Conservation (phyloP, 2,797 vertebrate species). For the Hippoglossus hippoglossus region DNA sequence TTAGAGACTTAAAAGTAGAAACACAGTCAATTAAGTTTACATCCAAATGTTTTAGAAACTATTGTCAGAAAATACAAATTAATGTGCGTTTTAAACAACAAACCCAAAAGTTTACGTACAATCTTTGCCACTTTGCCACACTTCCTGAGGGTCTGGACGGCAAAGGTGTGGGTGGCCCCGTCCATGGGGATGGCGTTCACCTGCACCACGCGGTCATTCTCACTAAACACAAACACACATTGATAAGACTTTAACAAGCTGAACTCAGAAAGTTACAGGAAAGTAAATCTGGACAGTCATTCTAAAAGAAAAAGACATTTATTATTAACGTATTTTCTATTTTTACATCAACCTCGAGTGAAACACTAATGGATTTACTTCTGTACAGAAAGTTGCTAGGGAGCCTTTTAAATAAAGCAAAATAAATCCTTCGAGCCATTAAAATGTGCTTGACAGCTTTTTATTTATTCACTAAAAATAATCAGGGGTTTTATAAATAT, state of each 20-base stretch:
- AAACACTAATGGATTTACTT: too few species aligned
- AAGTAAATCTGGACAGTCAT: too few species aligned
- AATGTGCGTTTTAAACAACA: background rate
- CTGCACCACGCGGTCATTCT: conserved; percentile 93
- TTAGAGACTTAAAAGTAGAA: background rate
- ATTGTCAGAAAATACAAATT: background rate
- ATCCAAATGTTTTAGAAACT: background rate
- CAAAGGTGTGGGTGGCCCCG: conserved; percentile 91
- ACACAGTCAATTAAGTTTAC: too few species aligned
- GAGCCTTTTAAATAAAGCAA: too few species aligned
- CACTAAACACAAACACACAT: conserved; percentile 79
- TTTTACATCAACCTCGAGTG: too few species aligned
- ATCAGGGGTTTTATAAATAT: too few species aligned
- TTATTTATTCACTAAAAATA: too few species aligned
- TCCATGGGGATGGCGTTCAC: conserved; percentile 95
- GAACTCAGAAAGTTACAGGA: background rate
- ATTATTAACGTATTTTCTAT: background rate
- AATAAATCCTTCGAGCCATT: too few species aligned
- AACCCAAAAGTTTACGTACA: conserved; percentile 82
- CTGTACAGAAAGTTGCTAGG: too few species aligned
- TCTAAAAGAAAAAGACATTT: background rate
- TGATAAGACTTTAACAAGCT: too few species aligned
- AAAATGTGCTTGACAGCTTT: too few species aligned
- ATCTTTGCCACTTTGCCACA: conserved; percentile 97
- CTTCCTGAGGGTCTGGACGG: conserved; percentile 95